Evolutionary conservation across 2,113 vertebrate genomes (phyloP), one percentile per base, ranked within the genome.

Genomic region (Melanerpes formicivorus): DNA sequence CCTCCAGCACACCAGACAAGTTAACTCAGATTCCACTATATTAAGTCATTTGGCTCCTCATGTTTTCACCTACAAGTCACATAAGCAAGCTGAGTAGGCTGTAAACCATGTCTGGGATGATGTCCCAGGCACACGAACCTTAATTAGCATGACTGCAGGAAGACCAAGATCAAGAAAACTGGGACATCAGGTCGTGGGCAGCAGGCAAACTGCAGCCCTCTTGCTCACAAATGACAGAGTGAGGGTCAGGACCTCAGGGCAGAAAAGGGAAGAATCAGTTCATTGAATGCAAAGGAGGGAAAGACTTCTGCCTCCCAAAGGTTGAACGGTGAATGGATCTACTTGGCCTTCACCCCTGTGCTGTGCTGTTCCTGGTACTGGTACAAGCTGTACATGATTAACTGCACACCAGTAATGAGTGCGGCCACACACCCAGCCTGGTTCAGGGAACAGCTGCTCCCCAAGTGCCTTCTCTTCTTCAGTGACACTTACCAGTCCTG

Each of bases 241-340:
- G 59, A 71, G 71, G 88, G 73, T 90, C 76, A 21, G 56, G 87
- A 93, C 91, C 76, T 55, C 1, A 0, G 79, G 78, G 56, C 90
- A 72, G 54, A 34, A 89, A 81, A 80, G 81, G 58, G 73, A 94
- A 95, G 74, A 88, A 90, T 72, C 81, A 94, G 92, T 94, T 95
- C 93, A 95, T 85, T 6, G 74, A 94, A 95, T 93, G 84, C 74
- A 92, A 82, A 96, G 80, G 1, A 91, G 85, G 64, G 5, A 3
- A 91, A 80, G 91, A 59, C 63, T 94, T 88, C 67, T 88, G 88
- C 54, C 66, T 94, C 93, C 90, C 86, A 93, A 94, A 95, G 94
- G 91, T 93, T 60, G 4, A 17, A 60, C 32, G 79, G 94, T 71
- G 80, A 93, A 93, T 90, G 32, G 79, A 90, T 74, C 52, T 72